phyloP scores from a whole-genome alignment of 2,888 invertebrate species.

The Penaeus monodon region DNA sequence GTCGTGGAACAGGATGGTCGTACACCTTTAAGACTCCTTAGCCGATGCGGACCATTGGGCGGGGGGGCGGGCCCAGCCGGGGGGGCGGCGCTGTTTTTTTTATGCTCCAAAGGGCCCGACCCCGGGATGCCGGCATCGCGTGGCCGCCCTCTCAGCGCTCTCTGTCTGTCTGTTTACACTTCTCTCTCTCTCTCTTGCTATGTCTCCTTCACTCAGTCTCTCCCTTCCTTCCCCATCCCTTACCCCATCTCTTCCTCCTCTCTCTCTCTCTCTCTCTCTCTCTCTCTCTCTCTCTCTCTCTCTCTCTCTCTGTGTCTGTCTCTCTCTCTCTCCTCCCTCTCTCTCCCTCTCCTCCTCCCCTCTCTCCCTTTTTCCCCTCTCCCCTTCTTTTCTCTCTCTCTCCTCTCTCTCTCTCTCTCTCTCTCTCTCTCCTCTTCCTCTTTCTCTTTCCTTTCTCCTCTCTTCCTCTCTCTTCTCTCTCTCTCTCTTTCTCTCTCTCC shows the following conservation, averaged over 20 bases:
- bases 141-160: not conserved
- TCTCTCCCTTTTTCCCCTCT: not conserved
- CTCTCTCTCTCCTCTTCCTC: not conserved
- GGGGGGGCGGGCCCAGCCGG: no score
- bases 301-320: not conserved
- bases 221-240: not conserved
- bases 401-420: not conserved
- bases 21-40: no score
- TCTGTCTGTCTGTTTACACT: not conserved
- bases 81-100: no score
- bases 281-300: not conserved
- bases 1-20: no score
- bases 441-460: not conserved
- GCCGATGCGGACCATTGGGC: no score
- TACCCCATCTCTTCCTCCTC: not conserved
- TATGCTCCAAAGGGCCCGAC: no score
- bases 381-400: not conserved
- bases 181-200: not conserved
- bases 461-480: not conserved
- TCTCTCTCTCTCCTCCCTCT: not conserved
- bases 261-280: not conserved
- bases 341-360: not conserved
- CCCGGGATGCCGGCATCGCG: no score
- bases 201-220: not conserved
- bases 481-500: no score